Evolutionary conservation across 53 echinoderm and acorn worm species (phyloP), one percentile per base, ranked within the genome.

Genomic region (Henricia sp.): DNA sequence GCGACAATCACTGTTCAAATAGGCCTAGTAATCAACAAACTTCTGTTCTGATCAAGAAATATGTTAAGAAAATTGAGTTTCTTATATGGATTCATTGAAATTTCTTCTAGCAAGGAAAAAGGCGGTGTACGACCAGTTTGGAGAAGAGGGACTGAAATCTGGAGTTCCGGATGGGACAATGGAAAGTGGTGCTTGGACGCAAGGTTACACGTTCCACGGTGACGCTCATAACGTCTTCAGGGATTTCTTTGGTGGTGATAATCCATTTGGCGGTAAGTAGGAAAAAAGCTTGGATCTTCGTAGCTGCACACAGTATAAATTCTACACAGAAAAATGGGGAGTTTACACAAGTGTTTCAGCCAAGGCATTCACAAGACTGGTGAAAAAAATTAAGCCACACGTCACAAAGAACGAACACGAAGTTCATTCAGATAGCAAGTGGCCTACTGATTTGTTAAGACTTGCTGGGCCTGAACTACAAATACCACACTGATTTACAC

Each of bases 221-320:
- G 96, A 96, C 64, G 89, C 96, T 4, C 44, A 94, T 68, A 96
- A 96, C 71, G 96, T 96, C 35, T 96, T 96, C 88, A 65, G 67
- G 34, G 94, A 96, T 19, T 96, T 96, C 92, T 96, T 96, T 88
- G 96, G 96, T 88, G 96, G 96, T 12, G 93, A 96, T 37, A 96
- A 96, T 37, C 96, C 96, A 85, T 96, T 94, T 52, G 83, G 63
- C 90, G 96, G 96, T 96, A 74, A 90, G 91, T 20, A 72, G 13
- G 24, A 29, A 21, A 32, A 27, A 40, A 69, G n/a, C n/a, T n/a
- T n/a, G n/a, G n/a, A n/a, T n/a, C n/a, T n/a, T n/a, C n/a, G n/a
- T n/a, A n/a, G n/a, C n/a, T n/a, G n/a, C n/a, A n/a, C n/a, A n/a
- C n/a, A n/a, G n/a, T n/a, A n/a, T n/a, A n/a, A n/a, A n/a, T n/a